Evolutionary conservation across 2,888 invertebrate species (phyloP), one percentile per base, ranked within the genome.

Genomic region (Ichneumoninae sp.): DNA sequence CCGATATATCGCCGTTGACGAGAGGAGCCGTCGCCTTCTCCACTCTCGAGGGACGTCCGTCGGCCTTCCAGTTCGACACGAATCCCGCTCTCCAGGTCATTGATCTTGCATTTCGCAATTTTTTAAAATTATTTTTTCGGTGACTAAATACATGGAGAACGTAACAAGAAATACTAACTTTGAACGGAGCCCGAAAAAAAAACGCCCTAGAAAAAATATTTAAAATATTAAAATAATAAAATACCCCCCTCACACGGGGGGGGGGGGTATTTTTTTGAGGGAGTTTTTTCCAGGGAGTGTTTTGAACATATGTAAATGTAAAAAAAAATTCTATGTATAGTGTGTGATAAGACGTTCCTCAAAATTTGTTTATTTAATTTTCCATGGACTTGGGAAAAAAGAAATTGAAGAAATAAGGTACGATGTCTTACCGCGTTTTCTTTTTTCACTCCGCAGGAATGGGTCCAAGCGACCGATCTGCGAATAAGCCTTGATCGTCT

Each of bases 381-480:
- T 26, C 22, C 57, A 13, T 22, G 4, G 22, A 13, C 7, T 57
- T 10, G 10, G 7, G 10, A 8, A 57, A 57, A 26, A 0, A 26
- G 4, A 22, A 4, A 26, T 22, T 22, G 8, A 22, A 5, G 8
- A 54, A 22, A 57, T 4, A 47, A 13, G 16, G 13, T 16, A 26
- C 26, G 13, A 57, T 63, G 22, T 47, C 63, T 63, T 33, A 63
- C 63, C 16, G 26, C 52, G n/a, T 50, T 52, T 60, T 16, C 10
- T 30, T 63, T 33, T 63, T 63, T n/a, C 7, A 33, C 13, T 63
- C 0, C n/a, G 5, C 90, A 98, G 97, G 98, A 99, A 95, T 99
- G 98, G 98, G 99, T 99, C 22, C 98, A 99, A 77, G 99, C 99
- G 0, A 98, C 98, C 0, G 98, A 98, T 89, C 96, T 99, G 84